phyloP scores from a whole-genome alignment of 1,140 invertebrate genomes.

The Aculops lycopersici region DNA sequence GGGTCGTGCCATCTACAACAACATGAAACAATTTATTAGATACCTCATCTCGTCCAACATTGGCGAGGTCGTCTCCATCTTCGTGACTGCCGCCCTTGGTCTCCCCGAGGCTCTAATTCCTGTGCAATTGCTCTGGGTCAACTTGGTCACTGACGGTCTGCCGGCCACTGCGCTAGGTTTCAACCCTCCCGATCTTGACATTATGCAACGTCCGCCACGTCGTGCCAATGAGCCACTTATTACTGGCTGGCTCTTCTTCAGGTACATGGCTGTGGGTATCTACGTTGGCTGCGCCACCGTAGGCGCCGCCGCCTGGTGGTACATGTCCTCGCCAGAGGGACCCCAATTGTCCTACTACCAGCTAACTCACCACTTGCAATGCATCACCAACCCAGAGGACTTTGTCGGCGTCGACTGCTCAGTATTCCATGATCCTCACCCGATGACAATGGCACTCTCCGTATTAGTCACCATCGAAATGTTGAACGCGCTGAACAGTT shows the following conservation, averaged over 20 bases:
- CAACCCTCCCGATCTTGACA: conserved; percentile 97
- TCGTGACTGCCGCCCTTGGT: conserved; percentile 94
- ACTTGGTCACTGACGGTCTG: conserved; percentile 96
- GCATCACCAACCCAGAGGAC: conserved; percentile 18
- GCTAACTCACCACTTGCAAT: conserved; percentile 22
- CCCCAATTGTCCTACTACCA: conserved; percentile 89
- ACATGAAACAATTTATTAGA: conserved; percentile 99
- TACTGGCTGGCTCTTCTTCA: conserved; percentile 99
- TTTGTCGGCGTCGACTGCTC: conserved; percentile 69
- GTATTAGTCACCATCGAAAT: conserved; percentile 99
- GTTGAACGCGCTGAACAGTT: conserved; percentile 98
- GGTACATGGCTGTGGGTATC: conserved; percentile 58
- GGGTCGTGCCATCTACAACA: conserved; percentile 93
- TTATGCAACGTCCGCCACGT: conserved; percentile 78
- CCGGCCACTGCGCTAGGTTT: conserved; percentile 97
- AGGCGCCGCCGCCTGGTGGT: conserved; percentile 97
- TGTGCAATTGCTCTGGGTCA: conserved; percentile 97
- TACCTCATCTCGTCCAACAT: conserved; percentile 99
- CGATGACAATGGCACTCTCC: conserved; percentile 98
- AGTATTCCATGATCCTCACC: conserved; percentile 87
- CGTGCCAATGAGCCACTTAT: conserved; percentile 89
- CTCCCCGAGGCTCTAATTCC: conserved; percentile 96
- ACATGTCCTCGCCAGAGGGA: conserved; percentile 69
- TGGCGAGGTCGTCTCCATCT: conserved; percentile 96
- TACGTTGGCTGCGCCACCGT: conserved; percentile 74